A percentile compares a stretch with the other conserved stretches of the same genome.
These are phyloP conservation scores for Neoscelio sp. DNA, from an alignment of 2,888 invertebrate genomes.

Conservation along the genomic window DNA sequence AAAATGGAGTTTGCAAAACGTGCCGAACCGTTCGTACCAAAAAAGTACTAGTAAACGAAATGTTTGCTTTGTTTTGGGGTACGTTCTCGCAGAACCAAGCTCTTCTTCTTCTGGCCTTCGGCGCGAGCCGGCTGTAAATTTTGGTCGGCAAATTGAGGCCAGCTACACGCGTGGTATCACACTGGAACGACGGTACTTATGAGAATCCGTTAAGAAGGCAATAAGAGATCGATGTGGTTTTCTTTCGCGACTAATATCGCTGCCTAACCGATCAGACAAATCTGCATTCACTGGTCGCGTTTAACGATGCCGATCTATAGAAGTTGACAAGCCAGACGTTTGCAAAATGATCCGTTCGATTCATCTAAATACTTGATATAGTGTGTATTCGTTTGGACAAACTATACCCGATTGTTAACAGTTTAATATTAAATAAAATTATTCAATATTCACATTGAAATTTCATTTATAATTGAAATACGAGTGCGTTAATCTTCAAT, in stretches of 20 bases:
- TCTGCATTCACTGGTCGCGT: not conserved
- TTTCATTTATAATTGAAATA: no score
- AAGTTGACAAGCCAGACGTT: no score
- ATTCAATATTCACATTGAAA: no score
- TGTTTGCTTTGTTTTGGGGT: conserved; percentile 32
- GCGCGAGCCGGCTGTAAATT: conserved; percentile 63
- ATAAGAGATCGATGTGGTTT: conserved; percentile 63
- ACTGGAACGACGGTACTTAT: conserved; percentile 52
- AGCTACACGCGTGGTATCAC: conserved; percentile 31
- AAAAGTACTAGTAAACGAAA: conserved; percentile 48
- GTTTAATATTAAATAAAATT: no score
- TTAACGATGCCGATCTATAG: not conserved
- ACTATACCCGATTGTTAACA: no score
- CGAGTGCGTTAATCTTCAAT: no score
- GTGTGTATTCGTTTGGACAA: no score
- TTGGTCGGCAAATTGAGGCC: conserved; percentile 62
- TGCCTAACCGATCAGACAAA: conserved; percentile 1
- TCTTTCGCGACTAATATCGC: conserved; percentile 41
- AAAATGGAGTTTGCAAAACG: conserved; percentile 45
- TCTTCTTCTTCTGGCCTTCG: conserved; percentile 56
- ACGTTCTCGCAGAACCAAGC: conserved; percentile 50
- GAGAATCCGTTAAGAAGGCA: conserved; percentile 50
- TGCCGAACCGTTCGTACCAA: conserved; percentile 22
- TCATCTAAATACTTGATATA: no score
- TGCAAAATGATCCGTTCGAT: no score